Conservation (phyloP, 2,888 invertebrate genomes). For the Andrena trimmerana region DNA sequence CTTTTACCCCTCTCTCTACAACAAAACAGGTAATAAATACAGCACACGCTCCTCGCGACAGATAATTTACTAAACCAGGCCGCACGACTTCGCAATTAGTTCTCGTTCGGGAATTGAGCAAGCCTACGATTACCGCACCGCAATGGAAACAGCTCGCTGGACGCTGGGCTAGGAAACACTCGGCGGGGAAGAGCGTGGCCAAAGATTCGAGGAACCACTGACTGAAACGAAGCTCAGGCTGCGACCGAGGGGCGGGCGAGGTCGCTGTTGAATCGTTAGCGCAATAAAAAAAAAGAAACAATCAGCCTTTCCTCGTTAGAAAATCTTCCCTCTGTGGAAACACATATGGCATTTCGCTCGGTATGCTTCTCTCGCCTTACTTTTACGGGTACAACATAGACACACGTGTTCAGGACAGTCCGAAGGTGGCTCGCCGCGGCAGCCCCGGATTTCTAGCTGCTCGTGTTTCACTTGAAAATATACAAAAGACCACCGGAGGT, state of each 20-base stretch:
- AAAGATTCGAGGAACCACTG: neutral
- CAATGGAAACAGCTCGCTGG: too few species aligned
- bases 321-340: slow-evolving; percentile 55
- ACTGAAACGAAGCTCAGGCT: neutral
- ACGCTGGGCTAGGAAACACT: too few species aligned
- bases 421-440: slow-evolving; percentile 20
- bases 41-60: too few species aligned
- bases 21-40: too few species aligned
- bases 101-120: too few species aligned
- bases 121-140: too few species aligned
- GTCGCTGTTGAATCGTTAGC: slow-evolving; percentile 14
- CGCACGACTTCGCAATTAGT: too few species aligned
- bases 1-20: too few species aligned
- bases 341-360: slow-evolving; percentile 66
- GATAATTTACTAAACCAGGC: too few species aligned
- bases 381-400: slow-evolving; percentile 38
- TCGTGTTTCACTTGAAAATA: slow-evolving; percentile 41
- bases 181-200: too few species aligned
- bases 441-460: slow-evolving; percentile 38
- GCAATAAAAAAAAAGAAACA: slow-evolving; percentile 55
- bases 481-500: slow-evolving; percentile 41
- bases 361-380: slow-evolving; percentile 20
- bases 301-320: slow-evolving; percentile 63
- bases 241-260: slow-evolving; percentile 8
- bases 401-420: slow-evolving; percentile 25